Evolutionary conservation across 2,888 invertebrate genomes (phyloP).

Genomic region (Halocaridina rubra): DNA sequence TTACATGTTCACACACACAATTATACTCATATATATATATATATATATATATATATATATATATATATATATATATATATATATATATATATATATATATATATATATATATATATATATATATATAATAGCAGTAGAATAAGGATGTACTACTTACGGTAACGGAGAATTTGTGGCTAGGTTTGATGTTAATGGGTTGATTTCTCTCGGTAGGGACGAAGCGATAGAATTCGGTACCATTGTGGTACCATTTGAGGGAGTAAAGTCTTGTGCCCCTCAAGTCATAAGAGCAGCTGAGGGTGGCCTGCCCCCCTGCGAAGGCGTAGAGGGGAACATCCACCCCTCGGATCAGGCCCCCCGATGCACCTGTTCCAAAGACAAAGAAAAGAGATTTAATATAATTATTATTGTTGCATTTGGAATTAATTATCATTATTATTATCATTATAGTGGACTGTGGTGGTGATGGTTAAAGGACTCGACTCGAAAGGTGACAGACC

Average conservation of each 20-base stretch:
- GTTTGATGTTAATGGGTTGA: conserved; percentile 47
- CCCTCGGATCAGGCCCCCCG: conserved; percentile 21
- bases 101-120: conserved; percentile 14
- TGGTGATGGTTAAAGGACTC: no score
- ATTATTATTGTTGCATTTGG: no score
- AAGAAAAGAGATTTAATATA: neutral
- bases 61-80: neutral
- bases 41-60: conserved; percentile 9
- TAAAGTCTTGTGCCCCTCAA: conserved; percentile 42
- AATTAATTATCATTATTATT: no score
- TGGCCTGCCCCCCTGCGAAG: conserved; percentile 51
- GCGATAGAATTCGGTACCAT: conserved; percentile 56
- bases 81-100: conserved; percentile 10
- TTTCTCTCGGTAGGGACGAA: conserved; percentile 50
- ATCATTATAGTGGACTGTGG: no score
- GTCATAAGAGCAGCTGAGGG: conserved; percentile 52
- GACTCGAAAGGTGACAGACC: no score
- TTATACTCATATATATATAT: neutral
- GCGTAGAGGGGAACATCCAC: conserved; percentile 55
- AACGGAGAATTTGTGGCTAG: conserved; percentile 35
- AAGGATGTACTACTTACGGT: neutral
- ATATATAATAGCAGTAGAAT: neutral
- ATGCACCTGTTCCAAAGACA: neutral
- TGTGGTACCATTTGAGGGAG: conserved; percentile 62
- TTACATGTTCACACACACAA: neutral